Base-by-base conservation (phyloP, 2,113 vertebrate genomes). In the Puntigrus tetrazona region DNA sequence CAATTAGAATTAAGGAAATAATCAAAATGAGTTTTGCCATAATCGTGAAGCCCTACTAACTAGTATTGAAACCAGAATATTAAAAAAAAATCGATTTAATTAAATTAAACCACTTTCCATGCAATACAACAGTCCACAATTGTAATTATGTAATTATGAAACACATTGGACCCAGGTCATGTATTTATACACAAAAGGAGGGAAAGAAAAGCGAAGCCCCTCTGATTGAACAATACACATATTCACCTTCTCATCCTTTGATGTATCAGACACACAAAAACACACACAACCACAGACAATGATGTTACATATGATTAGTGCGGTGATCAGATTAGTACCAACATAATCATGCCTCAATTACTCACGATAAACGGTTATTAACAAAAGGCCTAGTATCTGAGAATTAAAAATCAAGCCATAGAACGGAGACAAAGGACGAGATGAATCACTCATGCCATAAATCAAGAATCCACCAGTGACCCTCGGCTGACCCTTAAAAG, bases 241-340 rank as follows among this genome's bases (percentile, higher is more conserved):
- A 91, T 93, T 98, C 96, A 96, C 96, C 96, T 98, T 90, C 90
- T 95, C 91, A 88, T 96, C 96, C 96, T 97, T 95, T 88, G 85
- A 88, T 83, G 89, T 29, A 95, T 87, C 93, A 90, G 93, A 92
- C 91, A 94, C 92, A 92, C 47, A 76, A 45, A 82, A 90, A 86
- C 86, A 91, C 88, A 88, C 47, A 78, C 61, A 73, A 73, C 57
- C 76, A 81, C 43, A 75, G 5, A 78, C 81, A 27, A 65, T 29
- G 29, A 80, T 9, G 52, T 57, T 57, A 57, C 52, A 57, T 9
- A 57, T 57, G 80, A 84, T 69, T 81, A 83, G 31, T 74, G 65
- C 34, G 18, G 7, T 76, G 47, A 69, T 76, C 38, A 8, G 55
- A 57, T 29, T n/a, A 74, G 76, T 70, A 31, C 52, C 45, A 85